Conservation (phyloP, 2,113 vertebrate genomes). For the Gulo gulo region DNA sequence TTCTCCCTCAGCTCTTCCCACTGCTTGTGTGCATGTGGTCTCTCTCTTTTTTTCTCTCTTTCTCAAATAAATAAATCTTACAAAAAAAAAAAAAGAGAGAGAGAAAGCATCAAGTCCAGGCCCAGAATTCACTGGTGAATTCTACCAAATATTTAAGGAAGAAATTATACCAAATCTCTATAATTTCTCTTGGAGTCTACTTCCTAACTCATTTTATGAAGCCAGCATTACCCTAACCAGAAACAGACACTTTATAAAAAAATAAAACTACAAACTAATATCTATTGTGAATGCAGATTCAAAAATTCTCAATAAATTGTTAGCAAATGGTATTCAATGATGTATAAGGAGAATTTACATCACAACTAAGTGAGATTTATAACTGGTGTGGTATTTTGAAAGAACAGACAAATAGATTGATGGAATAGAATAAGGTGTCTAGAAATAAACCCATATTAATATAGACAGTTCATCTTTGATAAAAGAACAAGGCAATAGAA, state of each 20-base stretch:
- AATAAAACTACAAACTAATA: not conserved
- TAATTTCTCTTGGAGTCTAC: not conserved
- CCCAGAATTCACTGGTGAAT: not conserved
- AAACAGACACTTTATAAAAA: not conserved
- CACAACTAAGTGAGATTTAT: not conserved
- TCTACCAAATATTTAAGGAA: not conserved
- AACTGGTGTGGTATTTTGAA: not conserved
- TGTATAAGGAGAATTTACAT: not conserved
- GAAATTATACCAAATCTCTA: not conserved
- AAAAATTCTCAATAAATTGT: not conserved
- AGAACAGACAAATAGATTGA: not conserved
- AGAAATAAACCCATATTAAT: not conserved
- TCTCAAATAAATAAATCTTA: not conserved
- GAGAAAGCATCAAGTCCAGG: not conserved
- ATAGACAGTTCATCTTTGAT: not conserved
- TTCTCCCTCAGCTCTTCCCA: not conserved
- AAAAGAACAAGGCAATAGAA: not conserved
- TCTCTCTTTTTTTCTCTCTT: not conserved
- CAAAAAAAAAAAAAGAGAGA: not conserved
- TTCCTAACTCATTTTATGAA: not conserved
- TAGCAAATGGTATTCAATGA: not conserved
- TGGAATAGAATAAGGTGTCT: not conserved
- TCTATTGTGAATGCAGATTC: not conserved
- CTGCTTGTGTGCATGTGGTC: not conserved
- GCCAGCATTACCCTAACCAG: not conserved